Evolutionary conservation across 2,888 invertebrate genomes (phyloP).

Genomic region (Zygothrica quintamaculata): DNA sequence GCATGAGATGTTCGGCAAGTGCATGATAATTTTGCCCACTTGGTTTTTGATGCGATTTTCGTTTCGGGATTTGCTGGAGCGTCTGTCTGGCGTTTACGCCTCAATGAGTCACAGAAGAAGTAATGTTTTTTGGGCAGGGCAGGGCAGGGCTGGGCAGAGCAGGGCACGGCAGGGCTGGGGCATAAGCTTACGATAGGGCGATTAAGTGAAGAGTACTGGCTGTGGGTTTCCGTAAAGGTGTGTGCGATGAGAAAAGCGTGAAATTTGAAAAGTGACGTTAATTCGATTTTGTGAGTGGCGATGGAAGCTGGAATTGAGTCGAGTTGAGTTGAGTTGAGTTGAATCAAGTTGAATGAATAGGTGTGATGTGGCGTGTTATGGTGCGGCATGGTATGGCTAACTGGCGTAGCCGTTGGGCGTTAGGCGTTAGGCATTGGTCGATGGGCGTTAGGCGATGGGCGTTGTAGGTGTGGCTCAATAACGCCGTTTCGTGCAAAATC

Average conservation of each 20-base stretch:
- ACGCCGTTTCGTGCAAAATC: conserved; percentile 54
- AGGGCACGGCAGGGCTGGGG: no score
- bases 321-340: conserved; percentile 15
- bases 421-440: no score
- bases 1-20: conserved; percentile 19
- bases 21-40: conserved; percentile 20
- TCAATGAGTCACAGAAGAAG: conserved; percentile 42
- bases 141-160: no score
- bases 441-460: not conserved
- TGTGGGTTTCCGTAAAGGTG: conserved; percentile 19
- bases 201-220: conserved; percentile 2
- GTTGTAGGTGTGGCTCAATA: conserved; percentile 11
- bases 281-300: conserved; percentile 61
- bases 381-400: not conserved
- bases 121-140: not conserved
- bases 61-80: conserved; percentile 31
- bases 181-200: conserved; percentile 5
- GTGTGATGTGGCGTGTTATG: not conserved
- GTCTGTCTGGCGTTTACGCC: conserved; percentile 48
- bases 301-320: conserved; percentile 19
- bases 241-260: conserved; percentile 53
- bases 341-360: conserved; percentile 16
- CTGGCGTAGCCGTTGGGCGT: not conserved
- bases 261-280: conserved; percentile 75
- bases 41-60: conserved; percentile 49